Evolutionary conservation across 2,113 vertebrate species (phyloP).

Genomic region (Acanthochromis polyacanthus): DNA sequence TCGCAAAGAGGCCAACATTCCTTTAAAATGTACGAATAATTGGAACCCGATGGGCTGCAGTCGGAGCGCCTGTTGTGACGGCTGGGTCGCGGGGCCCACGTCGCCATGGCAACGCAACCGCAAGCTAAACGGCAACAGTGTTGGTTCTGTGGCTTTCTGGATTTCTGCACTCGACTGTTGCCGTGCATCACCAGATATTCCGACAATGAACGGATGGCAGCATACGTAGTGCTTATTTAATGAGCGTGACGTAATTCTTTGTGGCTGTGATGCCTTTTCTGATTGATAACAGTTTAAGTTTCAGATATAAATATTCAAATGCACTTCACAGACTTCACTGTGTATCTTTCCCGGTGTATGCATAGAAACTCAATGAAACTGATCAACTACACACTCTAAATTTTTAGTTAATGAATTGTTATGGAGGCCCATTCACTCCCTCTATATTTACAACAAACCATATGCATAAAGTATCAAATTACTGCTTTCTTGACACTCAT

Average conservation of each 20-base stretch:
- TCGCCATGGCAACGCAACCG: slow-evolving; percentile 67
- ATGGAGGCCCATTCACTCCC: not conserved
- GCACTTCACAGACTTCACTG: too few species aligned
- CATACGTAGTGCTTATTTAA: not conserved
- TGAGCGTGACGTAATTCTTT: not conserved
- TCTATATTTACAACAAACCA: not conserved
- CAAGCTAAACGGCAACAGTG: slow-evolving; percentile 57
- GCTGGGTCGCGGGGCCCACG: slow-evolving; percentile 64
- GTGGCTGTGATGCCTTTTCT: not conserved
- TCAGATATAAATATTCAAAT: too few species aligned
- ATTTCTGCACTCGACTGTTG: slow-evolving; percentile 32
- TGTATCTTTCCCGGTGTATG: too few species aligned
- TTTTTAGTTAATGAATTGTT: too few species aligned
- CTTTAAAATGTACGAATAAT: slow-evolving; percentile 84
- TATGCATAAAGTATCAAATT: too few species aligned
- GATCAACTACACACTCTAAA: too few species aligned
- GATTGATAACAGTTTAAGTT: too few species aligned
- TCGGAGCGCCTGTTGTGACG: slow-evolving; percentile 80
- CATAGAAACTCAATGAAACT: not conserved
- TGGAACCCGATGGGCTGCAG: slow-evolving; percentile 81
- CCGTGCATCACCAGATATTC: slow-evolving; percentile 11
- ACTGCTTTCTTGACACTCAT: not conserved
- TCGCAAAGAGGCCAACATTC: slow-evolving; percentile 79
- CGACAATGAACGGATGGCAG: not conserved
- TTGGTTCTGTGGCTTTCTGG: slow-evolving; percentile 37